Evolutionary conservation across 2,113 vertebrate genomes (phyloP).

Genomic region (Bubo bubo): DNA sequence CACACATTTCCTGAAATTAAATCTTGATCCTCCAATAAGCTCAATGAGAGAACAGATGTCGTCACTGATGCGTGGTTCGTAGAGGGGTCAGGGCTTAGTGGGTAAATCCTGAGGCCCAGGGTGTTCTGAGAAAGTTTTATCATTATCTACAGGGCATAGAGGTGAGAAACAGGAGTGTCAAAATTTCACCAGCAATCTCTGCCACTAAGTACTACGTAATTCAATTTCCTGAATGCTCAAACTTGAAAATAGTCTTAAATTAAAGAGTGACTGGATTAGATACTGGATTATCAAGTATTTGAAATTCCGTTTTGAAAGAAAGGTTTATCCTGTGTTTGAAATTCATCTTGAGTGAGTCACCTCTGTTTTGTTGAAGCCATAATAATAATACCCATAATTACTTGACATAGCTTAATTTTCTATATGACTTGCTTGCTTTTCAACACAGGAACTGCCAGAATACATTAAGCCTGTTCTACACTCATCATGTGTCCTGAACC

Average conservation of each 20-base stretch:
- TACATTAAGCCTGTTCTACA: neutral
- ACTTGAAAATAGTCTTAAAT: neutral
- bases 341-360: neutral
- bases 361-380: neutral
- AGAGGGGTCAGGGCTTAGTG: neutral
- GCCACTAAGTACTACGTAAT: neutral
- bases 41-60: neutral
- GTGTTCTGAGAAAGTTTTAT: neutral
- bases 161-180: neutral
- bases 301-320: neutral
- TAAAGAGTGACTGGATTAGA: neutral
- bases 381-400: neutral
- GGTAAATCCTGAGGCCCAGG: neutral
- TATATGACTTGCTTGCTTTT: neutral
- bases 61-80: neutral
- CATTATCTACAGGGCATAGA: neutral
- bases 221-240: neutral
- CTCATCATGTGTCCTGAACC: neutral
- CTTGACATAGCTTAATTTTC: neutral
- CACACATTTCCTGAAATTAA: neutral
- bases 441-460: neutral
- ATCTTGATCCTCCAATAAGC: neutral
- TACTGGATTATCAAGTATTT: neutral
- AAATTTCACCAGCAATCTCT: neutral
- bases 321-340: neutral